Evolutionary conservation across 1,140 invertebrate species (phyloP).

Genomic region (Drosophila equinoxialis): DNA sequence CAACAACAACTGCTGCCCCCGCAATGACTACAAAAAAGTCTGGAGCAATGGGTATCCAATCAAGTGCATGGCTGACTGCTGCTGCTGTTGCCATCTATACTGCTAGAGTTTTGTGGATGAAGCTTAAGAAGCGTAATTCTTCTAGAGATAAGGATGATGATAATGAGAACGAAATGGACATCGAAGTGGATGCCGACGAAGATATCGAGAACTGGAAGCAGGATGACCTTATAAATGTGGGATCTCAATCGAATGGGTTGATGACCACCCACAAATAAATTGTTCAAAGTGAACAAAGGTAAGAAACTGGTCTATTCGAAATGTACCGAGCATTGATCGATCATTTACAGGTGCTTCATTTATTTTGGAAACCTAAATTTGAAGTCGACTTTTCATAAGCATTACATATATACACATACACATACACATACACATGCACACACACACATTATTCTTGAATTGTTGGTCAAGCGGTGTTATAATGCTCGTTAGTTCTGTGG

Average conservation of each 20-base stretch:
- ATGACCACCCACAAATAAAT: too few relatives aligned
- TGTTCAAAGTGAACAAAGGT: too few relatives aligned
- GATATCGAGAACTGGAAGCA: too few relatives aligned
- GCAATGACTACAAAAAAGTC: neutral
- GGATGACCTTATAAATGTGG: too few relatives aligned
- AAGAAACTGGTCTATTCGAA: too few relatives aligned
- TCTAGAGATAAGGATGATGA: neutral
- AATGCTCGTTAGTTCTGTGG: constrained; percentile 1
- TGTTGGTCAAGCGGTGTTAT: neutral
- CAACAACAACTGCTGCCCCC: too few relatives aligned
- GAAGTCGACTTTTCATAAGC: neutral
- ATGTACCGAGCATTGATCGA: neutral
- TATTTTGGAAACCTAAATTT: neutral
- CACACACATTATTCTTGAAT: too few relatives aligned
- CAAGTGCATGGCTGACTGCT: constrained; percentile 29
- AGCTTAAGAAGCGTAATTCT: constrained; percentile 14
- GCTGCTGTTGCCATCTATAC: constrained; percentile 39
- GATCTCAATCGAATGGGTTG: too few relatives aligned
- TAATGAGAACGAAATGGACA: too few relatives aligned
- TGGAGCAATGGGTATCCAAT: constrained; percentile 21
- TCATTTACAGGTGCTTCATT: neutral
- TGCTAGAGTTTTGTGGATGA: constrained; percentile 40
- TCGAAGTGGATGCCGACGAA: too few relatives aligned
- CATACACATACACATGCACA: too few relatives aligned
- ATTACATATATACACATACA: too few relatives aligned